phyloP scores from a whole-genome alignment of 2,888 invertebrate genomes.

The Caenorhabditis sp. region DNA sequence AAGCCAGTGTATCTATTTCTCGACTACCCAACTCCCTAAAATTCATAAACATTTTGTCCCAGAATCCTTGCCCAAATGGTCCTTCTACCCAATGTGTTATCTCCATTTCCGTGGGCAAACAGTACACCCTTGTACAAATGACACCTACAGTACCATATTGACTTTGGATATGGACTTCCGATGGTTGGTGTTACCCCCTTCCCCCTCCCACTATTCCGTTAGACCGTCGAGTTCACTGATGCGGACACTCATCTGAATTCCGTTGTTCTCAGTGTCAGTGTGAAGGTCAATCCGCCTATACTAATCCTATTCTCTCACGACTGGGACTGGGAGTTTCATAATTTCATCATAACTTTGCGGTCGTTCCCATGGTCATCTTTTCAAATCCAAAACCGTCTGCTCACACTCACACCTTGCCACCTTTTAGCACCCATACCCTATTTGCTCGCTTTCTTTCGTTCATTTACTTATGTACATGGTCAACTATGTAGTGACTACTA shows the following conservation, averaged over 20 bases:
- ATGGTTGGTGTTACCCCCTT: no score
- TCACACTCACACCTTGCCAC: slow-evolving; percentile 23
- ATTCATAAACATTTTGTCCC: slow-evolving; percentile 29
- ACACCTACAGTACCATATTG: slow-evolving; percentile 27
- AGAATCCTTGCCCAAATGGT: background rate
- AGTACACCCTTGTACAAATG: no score
- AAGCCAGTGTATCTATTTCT: no score
- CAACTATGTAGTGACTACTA: no score
- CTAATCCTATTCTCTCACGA: slow-evolving; percentile 47
- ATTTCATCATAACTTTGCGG: no score
- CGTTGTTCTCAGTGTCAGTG: slow-evolving; percentile 11
- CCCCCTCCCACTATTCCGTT: no score
- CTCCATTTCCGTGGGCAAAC: slow-evolving; percentile 50
- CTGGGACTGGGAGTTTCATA: no score
- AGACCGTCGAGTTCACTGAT: slow-evolving; percentile 15
- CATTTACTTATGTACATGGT: slow-evolving; percentile 28
- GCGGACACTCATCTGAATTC: slow-evolving; percentile 25
- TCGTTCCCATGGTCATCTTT: no score
- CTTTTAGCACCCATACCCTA: slow-evolving; percentile 7
- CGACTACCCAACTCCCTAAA: no score
- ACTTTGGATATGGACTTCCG: slow-evolving; percentile 8
- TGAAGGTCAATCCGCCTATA: slow-evolving; percentile 41
- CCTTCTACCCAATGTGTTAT: slow-evolving; percentile 24
- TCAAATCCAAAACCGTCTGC: no score
- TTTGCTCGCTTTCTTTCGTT: no score